Percentiles rank a stretch among this genome's conserved stretches.
phyloP scores from a whole-genome alignment of 2,797 vertebrate genomes.

The Sphenopsis melanotis region DNA sequence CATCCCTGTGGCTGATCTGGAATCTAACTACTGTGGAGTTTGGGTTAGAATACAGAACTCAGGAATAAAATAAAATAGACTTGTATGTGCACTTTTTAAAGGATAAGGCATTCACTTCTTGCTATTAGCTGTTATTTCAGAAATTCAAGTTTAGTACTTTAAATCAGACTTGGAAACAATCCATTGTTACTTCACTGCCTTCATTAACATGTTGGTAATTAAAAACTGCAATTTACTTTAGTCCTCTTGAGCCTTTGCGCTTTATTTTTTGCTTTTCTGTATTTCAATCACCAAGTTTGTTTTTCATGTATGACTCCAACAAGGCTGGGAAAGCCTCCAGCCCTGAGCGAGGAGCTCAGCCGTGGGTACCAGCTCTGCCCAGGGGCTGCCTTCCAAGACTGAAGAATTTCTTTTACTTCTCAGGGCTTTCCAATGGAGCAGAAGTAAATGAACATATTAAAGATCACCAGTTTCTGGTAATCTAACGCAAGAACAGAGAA shows the following conservation, averaged over 20 bases:
- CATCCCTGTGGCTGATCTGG: background rate
- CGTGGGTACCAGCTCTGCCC: background rate
- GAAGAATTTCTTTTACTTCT: background rate
- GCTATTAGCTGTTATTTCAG: background rate
- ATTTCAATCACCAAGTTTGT: background rate
- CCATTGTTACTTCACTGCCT: background rate
- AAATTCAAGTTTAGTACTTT: slow-evolving; percentile 9
- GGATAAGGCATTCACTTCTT: background rate
- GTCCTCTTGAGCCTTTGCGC: background rate
- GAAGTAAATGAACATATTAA: background rate
- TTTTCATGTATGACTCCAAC: background rate
- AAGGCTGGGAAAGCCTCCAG: background rate
- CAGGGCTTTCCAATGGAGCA: background rate
- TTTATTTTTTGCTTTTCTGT: background rate
- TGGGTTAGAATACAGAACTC: background rate
- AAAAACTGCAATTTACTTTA: background rate
- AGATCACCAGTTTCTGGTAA: background rate
- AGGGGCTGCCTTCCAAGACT: background rate
- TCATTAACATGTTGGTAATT: slow-evolving; percentile 21
- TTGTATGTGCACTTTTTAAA: background rate
- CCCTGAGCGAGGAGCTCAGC: background rate
- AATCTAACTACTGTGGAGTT: slow-evolving; percentile 37
- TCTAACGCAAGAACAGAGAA: accelerated
- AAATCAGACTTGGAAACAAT: background rate
- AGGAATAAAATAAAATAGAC: background rate